Evolutionary conservation across 1,140 invertebrate species (phyloP).

Genomic region (Panagrolaimus sp.): DNA sequence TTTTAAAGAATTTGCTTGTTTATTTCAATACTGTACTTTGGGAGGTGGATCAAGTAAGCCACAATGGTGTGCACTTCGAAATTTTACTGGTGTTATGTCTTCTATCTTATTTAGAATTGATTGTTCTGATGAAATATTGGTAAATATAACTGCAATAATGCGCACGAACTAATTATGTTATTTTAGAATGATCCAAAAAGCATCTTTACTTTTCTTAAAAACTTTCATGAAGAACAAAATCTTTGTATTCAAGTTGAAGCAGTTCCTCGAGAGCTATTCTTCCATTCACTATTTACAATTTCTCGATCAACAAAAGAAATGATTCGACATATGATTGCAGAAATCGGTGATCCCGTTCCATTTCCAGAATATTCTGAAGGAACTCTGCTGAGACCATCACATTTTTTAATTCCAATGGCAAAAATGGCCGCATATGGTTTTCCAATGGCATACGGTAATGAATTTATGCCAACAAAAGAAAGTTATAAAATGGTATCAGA

Average conservation of each 20-base stretch:
- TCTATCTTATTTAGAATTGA: not conserved
- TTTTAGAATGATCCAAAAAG: too few species aligned
- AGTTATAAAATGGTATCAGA: not conserved
- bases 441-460: not conserved
- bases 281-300: too few species aligned
- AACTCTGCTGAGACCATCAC: too few species aligned
- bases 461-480: not conserved
- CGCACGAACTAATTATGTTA: not conserved
- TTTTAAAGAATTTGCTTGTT: not conserved
- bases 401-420: not conserved
- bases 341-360: too few species aligned
- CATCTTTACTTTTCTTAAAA: too few species aligned
- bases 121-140: not conserved
- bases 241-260: too few species aligned
- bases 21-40: not conserved
- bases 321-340: too few species aligned
- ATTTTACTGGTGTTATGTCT: conserved; percentile 5
- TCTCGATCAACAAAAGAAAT: too few species aligned
- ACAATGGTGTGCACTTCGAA: conserved; percentile 4
- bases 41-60: not conserved
- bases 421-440: not conserved
- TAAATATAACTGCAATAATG: not conserved
- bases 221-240: too few species aligned
- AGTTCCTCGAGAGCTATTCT: too few species aligned
- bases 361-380: too few species aligned